Conservation (phyloP, 2,113 vertebrate species). For the Gavialis gangeticus region DNA sequence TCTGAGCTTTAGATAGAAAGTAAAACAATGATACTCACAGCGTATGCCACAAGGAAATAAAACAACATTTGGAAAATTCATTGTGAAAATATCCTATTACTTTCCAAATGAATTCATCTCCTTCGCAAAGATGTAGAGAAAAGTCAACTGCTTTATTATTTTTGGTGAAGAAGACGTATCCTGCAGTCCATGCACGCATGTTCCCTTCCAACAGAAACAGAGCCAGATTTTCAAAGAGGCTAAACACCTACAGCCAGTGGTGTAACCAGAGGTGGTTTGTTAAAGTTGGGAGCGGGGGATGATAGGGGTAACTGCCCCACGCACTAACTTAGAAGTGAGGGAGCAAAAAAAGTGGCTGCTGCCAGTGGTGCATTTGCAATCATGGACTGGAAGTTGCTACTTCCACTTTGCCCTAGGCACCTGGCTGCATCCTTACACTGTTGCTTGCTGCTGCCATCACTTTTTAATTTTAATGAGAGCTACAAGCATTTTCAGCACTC, state of each 20-base stretch:
- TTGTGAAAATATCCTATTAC: not conserved
- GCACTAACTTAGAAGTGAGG: too few species aligned
- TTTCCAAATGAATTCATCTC: slow-evolving; percentile 8
- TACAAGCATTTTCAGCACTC: not conserved
- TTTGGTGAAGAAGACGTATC: not conserved
- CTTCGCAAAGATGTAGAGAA: not conserved
- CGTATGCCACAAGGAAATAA: slow-evolving; percentile 1
- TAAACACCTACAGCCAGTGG: not conserved
- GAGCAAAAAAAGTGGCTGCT: too few species aligned
- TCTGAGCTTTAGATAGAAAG: slow-evolving; percentile 25
- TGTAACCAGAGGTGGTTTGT: too few species aligned
- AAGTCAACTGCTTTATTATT: not conserved
- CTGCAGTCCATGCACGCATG: not conserved
- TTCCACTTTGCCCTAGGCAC: too few species aligned
- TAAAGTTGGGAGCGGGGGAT: too few species aligned
- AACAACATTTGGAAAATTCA: slow-evolving; percentile 12
- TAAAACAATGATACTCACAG: not conserved
- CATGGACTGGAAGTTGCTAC: too few species aligned
- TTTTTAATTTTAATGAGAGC: not conserved
- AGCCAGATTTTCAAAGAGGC: not conserved
- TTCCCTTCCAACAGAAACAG: not conserved
- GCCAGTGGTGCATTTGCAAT: too few species aligned
- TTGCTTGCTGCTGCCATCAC: too few species aligned
- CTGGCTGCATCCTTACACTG: too few species aligned
- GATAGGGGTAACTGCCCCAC: too few species aligned